Evolutionary conservation across 2,888 invertebrate genomes (phyloP), one percentile per base, ranked within the genome.

Genomic region (Drosophila peninsularis): DNA sequence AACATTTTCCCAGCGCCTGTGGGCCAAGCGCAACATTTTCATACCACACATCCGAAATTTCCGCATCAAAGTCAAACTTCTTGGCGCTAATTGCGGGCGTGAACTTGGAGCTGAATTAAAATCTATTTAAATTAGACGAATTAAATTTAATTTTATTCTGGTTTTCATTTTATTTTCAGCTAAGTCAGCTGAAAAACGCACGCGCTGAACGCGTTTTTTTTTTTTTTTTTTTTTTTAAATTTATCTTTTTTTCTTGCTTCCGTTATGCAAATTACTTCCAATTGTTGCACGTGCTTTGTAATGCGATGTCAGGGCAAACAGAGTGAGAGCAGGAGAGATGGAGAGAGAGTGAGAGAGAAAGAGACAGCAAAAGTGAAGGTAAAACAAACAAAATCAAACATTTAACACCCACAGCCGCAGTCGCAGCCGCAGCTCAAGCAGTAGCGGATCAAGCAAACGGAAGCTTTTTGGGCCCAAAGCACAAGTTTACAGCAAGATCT

Each of bases 311-410:
- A 45, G 24, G 45, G 24, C 24, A 4, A 13, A 45, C 5, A 10
- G 0, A 10, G 10, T 3, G n/a, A 11, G 45, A 32, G n/a, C n/a
- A n/a, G n/a, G 24, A 32, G 62, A 6, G 13, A 9, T n/a, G n/a
- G 9, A 19, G 27, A 34, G 19, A 34, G 34, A 21, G 21, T 7
- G 50, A 7, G 19, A n/a, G 10, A 11, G 21, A 21, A 41, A 7
- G 36, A 42, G 44, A 54, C 44, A 42, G 54, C 45, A 62, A 60
- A 68, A 81, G 80, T 84, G 84, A 81, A 81, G 76, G 80, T 84
- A 81, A 79, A 61, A 53, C 54, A 70, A 81, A 84, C 54, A 76
- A 54, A 78, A 71, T 62, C 55, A 58, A 56, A 61, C 57, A 57
- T 32, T 57, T 68, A 67, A 61, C 68, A 69, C 62, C 57, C 54